Evolutionary conservation across 2,113 vertebrate genomes (phyloP).

Genomic region (Varanus komodoensis): DNA sequence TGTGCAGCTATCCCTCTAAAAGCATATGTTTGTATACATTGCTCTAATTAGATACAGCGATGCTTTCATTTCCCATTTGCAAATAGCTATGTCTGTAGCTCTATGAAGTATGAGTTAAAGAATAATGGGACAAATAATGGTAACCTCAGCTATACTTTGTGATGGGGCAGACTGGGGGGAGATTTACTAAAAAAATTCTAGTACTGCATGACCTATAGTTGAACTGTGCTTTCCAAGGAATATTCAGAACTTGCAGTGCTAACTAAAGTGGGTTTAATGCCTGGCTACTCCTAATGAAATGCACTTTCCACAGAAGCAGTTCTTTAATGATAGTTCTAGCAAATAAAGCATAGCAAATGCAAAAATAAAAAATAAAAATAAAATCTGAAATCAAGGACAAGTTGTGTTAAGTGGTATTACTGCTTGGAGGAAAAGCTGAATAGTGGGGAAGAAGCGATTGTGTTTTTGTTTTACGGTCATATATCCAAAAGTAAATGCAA

Average conservation of each 20-base stretch:
- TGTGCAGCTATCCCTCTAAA: too few relatives aligned
- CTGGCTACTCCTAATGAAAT: background rate
- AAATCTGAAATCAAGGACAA: too few relatives aligned
- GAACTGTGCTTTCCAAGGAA: background rate
- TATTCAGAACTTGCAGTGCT: background rate
- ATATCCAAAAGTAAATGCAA: background rate
- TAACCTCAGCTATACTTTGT: background rate
- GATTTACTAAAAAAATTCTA: background rate
- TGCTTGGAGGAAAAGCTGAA: too few relatives aligned
- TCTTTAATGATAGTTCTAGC: background rate
- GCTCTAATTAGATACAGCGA: background rate
- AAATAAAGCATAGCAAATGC: background rate
- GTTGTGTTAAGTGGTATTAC: too few relatives aligned
- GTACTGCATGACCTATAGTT: background rate
- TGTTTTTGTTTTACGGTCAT: background rate
- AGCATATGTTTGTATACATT: too few relatives aligned
- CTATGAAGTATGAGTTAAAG: background rate
- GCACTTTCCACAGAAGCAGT: background rate
- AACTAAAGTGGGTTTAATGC: background rate
- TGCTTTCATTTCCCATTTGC: background rate
- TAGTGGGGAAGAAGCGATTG: too few relatives aligned
- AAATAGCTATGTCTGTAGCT: background rate
- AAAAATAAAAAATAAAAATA: too few relatives aligned
- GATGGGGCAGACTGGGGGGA: too few relatives aligned
- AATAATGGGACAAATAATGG: background rate